Evolutionary conservation across 2,113 vertebrate genomes (phyloP).

Genomic region (Protobothrops mucrosquamatus): DNA sequence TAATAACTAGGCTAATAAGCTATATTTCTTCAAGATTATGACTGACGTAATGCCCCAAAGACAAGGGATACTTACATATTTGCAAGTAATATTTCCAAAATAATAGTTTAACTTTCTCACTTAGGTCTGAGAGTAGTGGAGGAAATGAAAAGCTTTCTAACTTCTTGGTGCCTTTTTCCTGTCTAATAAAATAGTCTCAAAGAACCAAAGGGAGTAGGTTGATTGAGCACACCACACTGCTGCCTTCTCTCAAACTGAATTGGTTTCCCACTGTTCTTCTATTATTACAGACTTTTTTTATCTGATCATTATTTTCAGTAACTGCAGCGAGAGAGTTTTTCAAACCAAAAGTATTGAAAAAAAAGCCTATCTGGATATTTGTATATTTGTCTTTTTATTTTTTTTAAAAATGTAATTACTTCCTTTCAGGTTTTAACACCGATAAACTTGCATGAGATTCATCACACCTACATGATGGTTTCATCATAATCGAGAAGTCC

Average conservation of each 20-base stretch:
- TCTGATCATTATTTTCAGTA: constrained; percentile 7
- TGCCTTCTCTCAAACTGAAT: background rate
- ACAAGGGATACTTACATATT: background rate
- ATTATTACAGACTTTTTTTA: background rate
- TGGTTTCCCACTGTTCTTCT: background rate
- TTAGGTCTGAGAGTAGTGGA: background rate
- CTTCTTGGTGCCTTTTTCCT: background rate
- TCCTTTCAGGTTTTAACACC: constrained; percentile 25
- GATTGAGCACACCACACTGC: background rate
- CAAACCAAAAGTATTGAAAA: constrained; percentile 17
- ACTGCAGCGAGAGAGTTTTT: constrained; percentile 8
- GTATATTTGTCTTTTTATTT: constrained; percentile 28
- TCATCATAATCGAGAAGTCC: background rate
- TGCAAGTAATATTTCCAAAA: background rate
- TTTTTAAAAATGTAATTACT: constrained; percentile 14
- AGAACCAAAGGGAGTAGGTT: background rate
- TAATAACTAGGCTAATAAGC: background rate
- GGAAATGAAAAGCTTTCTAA: background rate
- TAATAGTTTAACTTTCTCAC: background rate
- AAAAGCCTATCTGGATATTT: constrained; percentile 20
- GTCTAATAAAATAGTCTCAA: background rate
- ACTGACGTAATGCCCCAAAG: background rate
- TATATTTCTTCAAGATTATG: background rate
- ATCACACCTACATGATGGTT: background rate
- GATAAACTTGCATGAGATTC: background rate